These are phyloP conservation scores for Riparia riparia DNA, from an alignment of 2,113 vertebrate species.

Conservation along the genomic window DNA sequence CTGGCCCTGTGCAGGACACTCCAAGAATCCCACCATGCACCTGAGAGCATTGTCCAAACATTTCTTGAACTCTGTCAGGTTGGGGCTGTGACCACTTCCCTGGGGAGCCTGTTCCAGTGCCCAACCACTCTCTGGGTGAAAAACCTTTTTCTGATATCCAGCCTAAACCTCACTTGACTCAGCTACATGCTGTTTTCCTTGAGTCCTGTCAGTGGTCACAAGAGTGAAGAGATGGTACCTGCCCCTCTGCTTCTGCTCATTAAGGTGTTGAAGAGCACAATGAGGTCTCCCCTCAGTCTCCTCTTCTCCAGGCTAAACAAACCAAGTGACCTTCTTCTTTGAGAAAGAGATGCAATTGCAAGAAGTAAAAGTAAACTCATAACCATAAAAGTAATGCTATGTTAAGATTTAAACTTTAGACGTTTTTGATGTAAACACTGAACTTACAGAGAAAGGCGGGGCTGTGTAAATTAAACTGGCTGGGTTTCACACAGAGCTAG, in stretches of 20 bases:
- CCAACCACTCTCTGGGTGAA: rapidly evolving
- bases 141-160: neutral
- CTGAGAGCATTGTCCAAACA: neutral
- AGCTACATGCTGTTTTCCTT: neutral
- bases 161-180: neutral
- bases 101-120: neutral
- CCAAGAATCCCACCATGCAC: neutral
- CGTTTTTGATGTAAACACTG: neutral
- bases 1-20: neutral
- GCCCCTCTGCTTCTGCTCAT: neutral
- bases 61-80: neutral
- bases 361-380: neutral
- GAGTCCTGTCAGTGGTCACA: neutral
- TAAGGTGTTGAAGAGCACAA: neutral
- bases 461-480: neutral
- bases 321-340: neutral
- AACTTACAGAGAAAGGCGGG: neutral
- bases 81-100: neutral
- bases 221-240: neutral
- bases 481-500: neutral
- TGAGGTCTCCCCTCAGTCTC: neutral
- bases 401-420: neutral
- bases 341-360: neutral
- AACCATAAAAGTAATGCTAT: neutral
- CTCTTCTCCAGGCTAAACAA: neutral